Evolutionary conservation across 2,888 invertebrate species (phyloP), one percentile per base, ranked within the genome.

Genomic region (Crioceris asparagi): DNA sequence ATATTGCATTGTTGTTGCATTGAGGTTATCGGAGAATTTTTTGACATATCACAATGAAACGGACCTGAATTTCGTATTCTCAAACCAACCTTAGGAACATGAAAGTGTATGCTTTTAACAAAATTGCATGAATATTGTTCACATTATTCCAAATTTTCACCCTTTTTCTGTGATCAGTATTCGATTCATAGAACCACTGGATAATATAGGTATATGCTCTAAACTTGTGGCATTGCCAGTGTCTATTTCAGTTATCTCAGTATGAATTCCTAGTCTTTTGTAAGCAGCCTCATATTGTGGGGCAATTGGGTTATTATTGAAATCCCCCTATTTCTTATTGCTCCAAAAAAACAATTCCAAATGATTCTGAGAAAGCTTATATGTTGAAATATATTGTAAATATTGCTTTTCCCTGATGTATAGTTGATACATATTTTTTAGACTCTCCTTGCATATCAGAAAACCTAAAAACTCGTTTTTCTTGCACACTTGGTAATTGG

Each of bases 381-480:
- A 38, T 3, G 32, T 27, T 16, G 43, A 17, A 16, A 43, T 17
- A 35, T 34, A 45, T 27, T 43, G 39, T 17, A 35, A 23, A 14
- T 19, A 34, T 17, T 6, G n/a, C 12, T 26, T 23, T 19, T n/a
- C n/a, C n/a, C n/a, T n/a, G n/a, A n/a, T n/a, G n/a, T n/a, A n/a
- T n/a, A n/a, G n/a, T n/a, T n/a, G n/a, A n/a, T n/a, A n/a, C n/a
- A n/a, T n/a, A n/a, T n/a, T n/a, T n/a, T n/a, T n/a, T n/a, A n/a
- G n/a, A n/a, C n/a, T n/a, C n/a, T n/a, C n/a, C n/a, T n/a, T n/a
- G n/a, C n/a, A n/a, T n/a, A n/a, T 26, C 4, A 26, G 26, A 12
- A 26, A 43, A 38, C 44, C 46, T 21, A 44, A 17, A 46, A 44
- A 1, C 44, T 41, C n/a, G 39, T 41, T 35, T 42, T 42, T 29